phyloP scores from a whole-genome alignment of 2,888 invertebrate species.

The Platerodrilus igneus region DNA sequence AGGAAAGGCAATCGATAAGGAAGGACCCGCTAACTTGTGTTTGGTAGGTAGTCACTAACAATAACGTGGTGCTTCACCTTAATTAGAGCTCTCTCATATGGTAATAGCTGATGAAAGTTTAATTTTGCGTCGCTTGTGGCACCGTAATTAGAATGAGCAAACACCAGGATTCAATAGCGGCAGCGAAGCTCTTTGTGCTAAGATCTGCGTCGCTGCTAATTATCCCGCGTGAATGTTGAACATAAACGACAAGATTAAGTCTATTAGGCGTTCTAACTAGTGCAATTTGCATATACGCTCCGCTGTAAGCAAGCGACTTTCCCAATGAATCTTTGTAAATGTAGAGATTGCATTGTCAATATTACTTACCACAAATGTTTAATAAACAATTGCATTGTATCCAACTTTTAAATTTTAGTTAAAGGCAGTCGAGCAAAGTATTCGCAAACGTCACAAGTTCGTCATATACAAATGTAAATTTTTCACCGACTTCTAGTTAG shows the following conservation, averaged over 20 bases:
- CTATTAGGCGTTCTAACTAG: slow-evolving; percentile 49
- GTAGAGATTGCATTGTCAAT: no score
- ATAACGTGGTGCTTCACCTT: slow-evolving; percentile 44
- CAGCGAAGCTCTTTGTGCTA: slow-evolving; percentile 39
- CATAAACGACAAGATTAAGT: slow-evolving; percentile 51
- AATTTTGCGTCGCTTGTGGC: slow-evolving; percentile 49
- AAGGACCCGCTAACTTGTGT: no score
- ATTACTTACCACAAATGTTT: no score
- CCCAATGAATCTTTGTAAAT: slow-evolving; percentile 32
- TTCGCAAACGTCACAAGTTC: background rate
- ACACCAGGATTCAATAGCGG: slow-evolving; percentile 45
- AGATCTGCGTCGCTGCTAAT: slow-evolving; percentile 46
- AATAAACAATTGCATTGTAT: background rate
- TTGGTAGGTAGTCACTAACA: slow-evolving; percentile 35
- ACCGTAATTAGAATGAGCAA: slow-evolving; percentile 48
- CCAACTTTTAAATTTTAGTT: slow-evolving; percentile 2
- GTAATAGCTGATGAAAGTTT: slow-evolving; percentile 51
- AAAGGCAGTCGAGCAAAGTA: background rate
- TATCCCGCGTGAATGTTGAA: slow-evolving; percentile 49
- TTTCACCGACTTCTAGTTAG: slow-evolving; percentile 1
- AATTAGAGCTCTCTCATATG: slow-evolving; percentile 50
- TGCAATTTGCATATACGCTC: slow-evolving; percentile 48
- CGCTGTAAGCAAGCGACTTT: slow-evolving; percentile 34
- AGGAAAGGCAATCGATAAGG: no score
- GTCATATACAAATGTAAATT: slow-evolving; percentile 4